Percentiles rank a stretch among this genome's conserved stretches.
Conservation (phyloP, 2,113 vertebrate genomes). For the Tinamus guttatus region DNA sequence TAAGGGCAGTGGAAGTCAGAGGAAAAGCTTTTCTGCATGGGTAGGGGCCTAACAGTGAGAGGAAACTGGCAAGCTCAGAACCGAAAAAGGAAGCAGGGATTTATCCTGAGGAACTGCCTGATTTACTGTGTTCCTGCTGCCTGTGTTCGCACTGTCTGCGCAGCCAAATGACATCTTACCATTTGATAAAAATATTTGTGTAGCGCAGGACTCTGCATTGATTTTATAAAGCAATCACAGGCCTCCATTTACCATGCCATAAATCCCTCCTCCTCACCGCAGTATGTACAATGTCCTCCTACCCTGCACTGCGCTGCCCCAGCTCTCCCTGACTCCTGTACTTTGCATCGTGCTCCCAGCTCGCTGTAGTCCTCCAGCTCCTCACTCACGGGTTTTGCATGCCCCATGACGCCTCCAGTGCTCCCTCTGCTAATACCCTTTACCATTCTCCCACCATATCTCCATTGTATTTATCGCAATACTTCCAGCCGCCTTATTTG, state of each 20-base stretch:
- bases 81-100: neutral
- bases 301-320: neutral
- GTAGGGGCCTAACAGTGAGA: neutral
- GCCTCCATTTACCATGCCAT: neutral
- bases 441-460: neutral
- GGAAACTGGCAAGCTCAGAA: neutral
- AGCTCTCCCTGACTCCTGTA: neutral
- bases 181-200: slow-evolving; percentile 36
- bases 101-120: slow-evolving; percentile 10
- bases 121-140: neutral
- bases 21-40: neutral
- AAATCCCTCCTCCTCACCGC: neutral
- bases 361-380: neutral
- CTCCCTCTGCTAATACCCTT: neutral
- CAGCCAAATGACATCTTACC: neutral
- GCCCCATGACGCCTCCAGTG: neutral
- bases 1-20: neutral
- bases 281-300: neutral
- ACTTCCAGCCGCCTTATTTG: neutral
- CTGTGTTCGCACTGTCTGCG: neutral
- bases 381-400: fast-evolving
- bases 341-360: neutral
- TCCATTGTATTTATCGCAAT: neutral
- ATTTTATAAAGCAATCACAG: neutral
- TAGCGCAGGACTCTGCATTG: neutral